These are phyloP conservation scores for Poecilobothrus nobilitatus DNA, from an alignment of 2,888 invertebrate genomes.

Conservation along the genomic window DNA sequence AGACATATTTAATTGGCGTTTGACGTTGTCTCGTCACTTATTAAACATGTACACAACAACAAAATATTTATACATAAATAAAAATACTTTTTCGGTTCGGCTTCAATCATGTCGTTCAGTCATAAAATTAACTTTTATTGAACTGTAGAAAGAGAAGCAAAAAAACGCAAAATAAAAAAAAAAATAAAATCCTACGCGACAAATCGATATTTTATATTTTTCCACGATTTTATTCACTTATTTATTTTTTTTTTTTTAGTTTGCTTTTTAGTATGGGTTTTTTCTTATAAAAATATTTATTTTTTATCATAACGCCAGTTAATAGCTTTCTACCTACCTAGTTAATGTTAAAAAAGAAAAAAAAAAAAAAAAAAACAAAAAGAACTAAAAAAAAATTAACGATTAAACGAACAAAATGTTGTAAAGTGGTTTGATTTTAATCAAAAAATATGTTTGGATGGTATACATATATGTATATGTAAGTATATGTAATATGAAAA, in stretches of 20 bases:
- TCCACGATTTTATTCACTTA: neutral
- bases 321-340: neutral
- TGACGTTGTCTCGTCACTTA: slow-evolving; percentile 4
- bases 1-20: neutral
- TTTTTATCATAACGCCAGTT: slow-evolving; percentile 4
- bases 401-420: too few relatives aligned
- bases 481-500: too few relatives aligned
- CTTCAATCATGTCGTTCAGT: neutral
- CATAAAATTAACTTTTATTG: slow-evolving; percentile 2
- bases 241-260: neutral
- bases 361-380: too few relatives aligned
- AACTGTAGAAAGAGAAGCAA: neutral
- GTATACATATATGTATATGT: too few relatives aligned
- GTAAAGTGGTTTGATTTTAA: too few relatives aligned
- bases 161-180: neutral
- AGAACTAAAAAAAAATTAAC: too few relatives aligned
- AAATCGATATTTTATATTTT: neutral
- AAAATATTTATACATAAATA: neutral
- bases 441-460: too few relatives aligned
- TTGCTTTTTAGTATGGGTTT: too few relatives aligned
- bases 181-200: neutral
- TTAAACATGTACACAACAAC: neutral
- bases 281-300: neutral
- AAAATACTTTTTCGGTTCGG: too few relatives aligned
- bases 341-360: too few relatives aligned